Evolutionary conservation across 2,888 invertebrate species (phyloP), one percentile per base, ranked within the genome.

Genomic region (Subacronicta megacephala): DNA sequence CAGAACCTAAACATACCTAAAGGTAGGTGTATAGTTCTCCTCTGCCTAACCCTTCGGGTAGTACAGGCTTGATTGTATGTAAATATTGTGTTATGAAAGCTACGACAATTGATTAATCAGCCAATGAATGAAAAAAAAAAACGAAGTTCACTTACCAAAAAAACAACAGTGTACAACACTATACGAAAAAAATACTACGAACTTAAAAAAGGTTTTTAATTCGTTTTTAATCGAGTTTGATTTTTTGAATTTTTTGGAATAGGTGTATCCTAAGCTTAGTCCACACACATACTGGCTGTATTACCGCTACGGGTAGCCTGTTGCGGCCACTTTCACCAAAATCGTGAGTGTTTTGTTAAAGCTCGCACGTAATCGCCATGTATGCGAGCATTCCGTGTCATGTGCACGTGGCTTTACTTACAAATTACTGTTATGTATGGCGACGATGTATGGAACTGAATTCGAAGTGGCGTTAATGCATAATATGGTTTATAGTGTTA

Each of bases 321-420:
- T 18, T 38, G 29, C 41, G 35, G 57, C 58, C 57, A 77, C 77
- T 77, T 77, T 75, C 75, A 69, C 77, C 68, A 58, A 77, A 72
- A 74, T 64, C 75, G 75, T 75, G 75, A 75, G 61, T 41, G 62
- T 74, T 71, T 75, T 75, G 49, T 62, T 72, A 74, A 75, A 62
- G 51, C 49, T n/a, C n/a, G 44, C 68, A 60, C 61, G 69, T 56
- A 70, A 70, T 68, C 59, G 51, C 50, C 55, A 51, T 70, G 58
- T 70, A 70, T 70, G 64, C 49, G 65, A 40, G 66, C 37, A 71
- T 67, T 65, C 65, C 72, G 46, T 54, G 46, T 49, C 18, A 36
- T 64, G 46, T 51, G 44, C 20, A 71, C 72, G 72, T 67, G 67
- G 67, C 46, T 44, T 67, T 65, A 67, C 67, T 67, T 37, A 40